Evolutionary conservation across 2,888 invertebrate species (phyloP), one percentile per base, ranked within the genome.

Genomic region (Pocota personata): DNA sequence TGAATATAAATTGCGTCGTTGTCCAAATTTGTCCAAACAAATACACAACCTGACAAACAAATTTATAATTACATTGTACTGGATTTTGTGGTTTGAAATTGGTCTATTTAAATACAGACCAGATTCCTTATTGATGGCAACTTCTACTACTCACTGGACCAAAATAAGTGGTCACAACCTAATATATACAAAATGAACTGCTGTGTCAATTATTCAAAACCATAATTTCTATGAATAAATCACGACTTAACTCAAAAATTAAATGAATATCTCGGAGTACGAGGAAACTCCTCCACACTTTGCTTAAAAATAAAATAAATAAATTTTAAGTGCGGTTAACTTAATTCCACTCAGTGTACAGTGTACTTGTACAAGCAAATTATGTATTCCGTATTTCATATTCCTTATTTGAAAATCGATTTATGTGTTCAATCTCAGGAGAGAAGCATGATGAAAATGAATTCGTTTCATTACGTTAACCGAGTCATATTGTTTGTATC

Each of bases 391-490:
- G 32, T 69, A 40, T 43, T 69, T 43, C 30, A 24, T 43, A 71
- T 58, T 58, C 24, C n/a, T 24, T 24, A 4, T 2, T 24, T 3
- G 2, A 24, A 32, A 64, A 43, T 71, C 57, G 71, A 57, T 58
- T 46, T 14, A 46, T n/a, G n/a, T n/a, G n/a, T 16, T 57, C 3
- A 32, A 57, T 71, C 71, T 35, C 57, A 5, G 19, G 57, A 16
- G 32, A 46, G 21, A 24, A 3, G 16, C 30, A 69, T 12, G 27
- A 24, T 40, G 48, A 30, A 14, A 57, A 67, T 57, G 16, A 76
- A 76, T 76, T 62, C 77, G 37, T 60, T 40, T 52, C 48, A 58
- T 21, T 57, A 48, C 55, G 24, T 67, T 24, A 6, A 40, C 14
- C 43, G n/a, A 1, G 24, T 40, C n/a, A n/a, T 10, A 27, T 35